A percentile compares a stretch with the other conserved stretches of the same genome.
These are phyloP conservation scores for Drosophila sproati DNA, from an alignment of 1,140 invertebrate genomes.

Conservation along the genomic window DNA sequence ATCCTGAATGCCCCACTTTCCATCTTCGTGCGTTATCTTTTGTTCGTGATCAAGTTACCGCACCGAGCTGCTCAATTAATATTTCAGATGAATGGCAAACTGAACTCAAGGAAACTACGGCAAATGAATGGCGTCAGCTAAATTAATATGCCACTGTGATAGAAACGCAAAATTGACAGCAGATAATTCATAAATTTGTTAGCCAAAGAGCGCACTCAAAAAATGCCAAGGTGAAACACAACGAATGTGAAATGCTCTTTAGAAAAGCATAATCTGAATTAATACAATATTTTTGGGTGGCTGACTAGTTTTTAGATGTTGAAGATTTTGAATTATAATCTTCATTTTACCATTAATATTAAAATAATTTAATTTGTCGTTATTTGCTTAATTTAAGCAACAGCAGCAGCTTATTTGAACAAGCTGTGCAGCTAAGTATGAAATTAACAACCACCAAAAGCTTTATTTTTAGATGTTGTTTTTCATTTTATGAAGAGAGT, in stretches of 20 bases:
- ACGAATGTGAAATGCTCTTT: not conserved
- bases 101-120: constrained; percentile 1
- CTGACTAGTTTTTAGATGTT: too few relatives aligned
- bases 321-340: too few relatives aligned
- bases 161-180: constrained; percentile 2
- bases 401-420: not conserved
- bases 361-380: too few relatives aligned
- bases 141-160: constrained; percentile 36
- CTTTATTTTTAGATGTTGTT: not conserved
- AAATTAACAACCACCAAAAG: not conserved
- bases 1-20: constrained; percentile 5
- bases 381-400: too few relatives aligned
- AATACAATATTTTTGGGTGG: too few relatives aligned
- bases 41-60: constrained; percentile 33
- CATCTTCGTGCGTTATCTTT: not conserved
- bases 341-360: too few relatives aligned
- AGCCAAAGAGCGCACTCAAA: too few relatives aligned
- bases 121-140: constrained; percentile 34
- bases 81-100: constrained; percentile 35
- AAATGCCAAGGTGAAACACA: not conserved
- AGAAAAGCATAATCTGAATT: too few relatives aligned
- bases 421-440: not conserved
- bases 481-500: not conserved
- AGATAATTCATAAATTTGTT: constrained; percentile 23
- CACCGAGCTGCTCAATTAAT: constrained; percentile 41